Percentiles rank a stretch among this genome's conserved stretches.
phyloP scores from a whole-genome alignment of 2,113 vertebrate species.

The Nannobrachium achirus region DNA sequence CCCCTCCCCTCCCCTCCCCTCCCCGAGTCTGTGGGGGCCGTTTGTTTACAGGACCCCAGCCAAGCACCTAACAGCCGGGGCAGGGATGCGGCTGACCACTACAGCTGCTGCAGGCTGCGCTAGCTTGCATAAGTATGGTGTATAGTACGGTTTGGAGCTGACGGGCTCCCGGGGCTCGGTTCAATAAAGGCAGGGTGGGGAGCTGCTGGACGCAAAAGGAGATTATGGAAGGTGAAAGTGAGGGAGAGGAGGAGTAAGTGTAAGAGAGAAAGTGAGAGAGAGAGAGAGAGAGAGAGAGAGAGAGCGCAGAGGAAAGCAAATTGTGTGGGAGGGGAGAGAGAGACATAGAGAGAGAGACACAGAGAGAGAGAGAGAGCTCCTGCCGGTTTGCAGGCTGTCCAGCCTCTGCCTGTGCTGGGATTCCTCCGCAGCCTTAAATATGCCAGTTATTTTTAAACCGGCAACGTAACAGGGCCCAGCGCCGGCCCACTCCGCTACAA shows the following conservation, averaged over 20 bases:
- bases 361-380: slow-evolving; percentile 53
- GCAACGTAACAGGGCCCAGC: slow-evolving; percentile 85
- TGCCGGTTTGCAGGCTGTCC: slow-evolving; percentile 82
- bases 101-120: slow-evolving; percentile 35
- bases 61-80: slow-evolving; percentile 47
- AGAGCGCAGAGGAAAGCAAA: slow-evolving; percentile 19
- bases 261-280: slow-evolving; percentile 10
- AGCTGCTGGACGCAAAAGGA: slow-evolving; percentile 10
- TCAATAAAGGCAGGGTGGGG: slow-evolving; percentile 24
- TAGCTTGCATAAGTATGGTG: slow-evolving; percentile 72
- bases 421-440: slow-evolving; percentile 98
- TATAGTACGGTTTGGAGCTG: slow-evolving; percentile 39
- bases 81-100: slow-evolving; percentile 18
- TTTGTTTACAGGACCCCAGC: slow-evolving; percentile 53
- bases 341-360: slow-evolving; percentile 38
- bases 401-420: slow-evolving; percentile 90
- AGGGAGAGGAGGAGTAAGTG: slow-evolving; percentile 36
- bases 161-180: slow-evolving; percentile 35
- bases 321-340: slow-evolving; percentile 28
- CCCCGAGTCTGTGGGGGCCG: slow-evolving; percentile 36
- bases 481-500: slow-evolving; percentile 88
- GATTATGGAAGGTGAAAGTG: slow-evolving; percentile 14
- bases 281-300: too few relatives aligned
- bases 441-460: slow-evolving; percentile 98
- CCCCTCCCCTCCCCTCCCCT: too few relatives aligned